Conservation (phyloP, 2,113 vertebrate species). For the Hippocampus comes region DNA sequence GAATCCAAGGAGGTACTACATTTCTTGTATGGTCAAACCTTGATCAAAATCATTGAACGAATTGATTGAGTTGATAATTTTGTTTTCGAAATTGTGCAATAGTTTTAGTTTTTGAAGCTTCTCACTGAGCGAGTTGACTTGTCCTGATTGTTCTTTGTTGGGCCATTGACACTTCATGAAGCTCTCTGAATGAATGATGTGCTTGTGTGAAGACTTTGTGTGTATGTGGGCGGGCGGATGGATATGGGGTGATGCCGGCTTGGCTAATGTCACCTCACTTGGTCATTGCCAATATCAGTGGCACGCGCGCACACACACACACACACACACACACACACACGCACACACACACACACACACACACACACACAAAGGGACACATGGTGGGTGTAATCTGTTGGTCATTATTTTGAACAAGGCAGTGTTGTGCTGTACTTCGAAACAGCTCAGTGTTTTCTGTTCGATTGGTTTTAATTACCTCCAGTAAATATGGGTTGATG, state of each 20-base stretch:
- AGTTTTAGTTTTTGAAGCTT: constrained; percentile 19
- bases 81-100: constrained; percentile 19
- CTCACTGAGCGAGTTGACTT: constrained; percentile 26
- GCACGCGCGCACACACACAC: not conserved
- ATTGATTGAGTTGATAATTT: not conserved
- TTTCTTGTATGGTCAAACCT: not conserved
- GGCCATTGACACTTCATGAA: constrained; percentile 50
- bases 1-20: no score
- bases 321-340: not conserved
- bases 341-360: constrained; percentile 16
- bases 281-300: constrained; percentile 35
- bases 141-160: constrained; percentile 31
- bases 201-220: constrained; percentile 38
- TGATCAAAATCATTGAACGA: not conserved
- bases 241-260: constrained; percentile 26
- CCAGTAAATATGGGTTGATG: constrained; percentile 25
- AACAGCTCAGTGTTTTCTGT: constrained; percentile 39
- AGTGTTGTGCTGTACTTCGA: constrained; percentile 53
- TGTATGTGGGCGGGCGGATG: constrained; percentile 18
- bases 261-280: constrained; percentile 32
- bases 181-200: constrained; percentile 56
- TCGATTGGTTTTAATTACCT: constrained; percentile 62
- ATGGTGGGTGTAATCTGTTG: constrained; percentile 53
- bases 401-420: constrained; percentile 63
- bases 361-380: constrained; percentile 27